Percentiles rank a stretch among this genome's conserved stretches.
Conservation (phyloP, 2,888 invertebrate species). For the Dendrolimus houi region DNA sequence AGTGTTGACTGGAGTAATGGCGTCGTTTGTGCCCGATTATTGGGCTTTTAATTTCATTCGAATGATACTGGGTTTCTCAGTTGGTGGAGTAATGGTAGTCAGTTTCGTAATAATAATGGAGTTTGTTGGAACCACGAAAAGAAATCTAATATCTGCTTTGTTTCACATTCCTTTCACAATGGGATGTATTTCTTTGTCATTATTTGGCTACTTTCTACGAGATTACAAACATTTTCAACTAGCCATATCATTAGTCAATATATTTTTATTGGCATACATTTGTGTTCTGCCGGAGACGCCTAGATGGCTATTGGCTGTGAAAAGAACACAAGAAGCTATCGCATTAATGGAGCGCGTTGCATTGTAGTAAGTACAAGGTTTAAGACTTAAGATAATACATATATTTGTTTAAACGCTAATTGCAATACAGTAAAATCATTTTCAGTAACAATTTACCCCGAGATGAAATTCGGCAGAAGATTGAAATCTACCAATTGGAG, state of each 20-base stretch:
- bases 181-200: constrained; percentile 79
- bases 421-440: constrained; percentile 82
- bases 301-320: constrained; percentile 85
- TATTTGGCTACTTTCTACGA: constrained; percentile 78
- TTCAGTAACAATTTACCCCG: constrained; percentile 67
- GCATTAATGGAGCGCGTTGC: constrained; percentile 80
- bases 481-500: constrained; percentile 48
- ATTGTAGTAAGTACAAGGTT: constrained; percentile 44
- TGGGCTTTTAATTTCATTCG: constrained; percentile 79
- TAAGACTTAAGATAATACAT: constrained; percentile 29
- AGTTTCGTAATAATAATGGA: constrained; percentile 80
- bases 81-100: constrained; percentile 89
- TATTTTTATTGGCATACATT: constrained; percentile 80
- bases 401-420: constrained; percentile 74
- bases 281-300: constrained; percentile 89
- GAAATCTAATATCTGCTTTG: constrained; percentile 77
- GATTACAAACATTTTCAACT: constrained; percentile 81
- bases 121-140: constrained; percentile 75
- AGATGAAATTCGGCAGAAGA: constrained; percentile 51
- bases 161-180: constrained; percentile 83
- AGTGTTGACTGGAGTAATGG: constrained; percentile 79
- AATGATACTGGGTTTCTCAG: constrained; percentile 83
- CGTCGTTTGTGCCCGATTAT: constrained; percentile 79
- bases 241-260: constrained; percentile 75
- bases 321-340: constrained; percentile 79